These are phyloP conservation scores for Eurypyga helias DNA, from an alignment of 2,113 vertebrate genomes.

Conservation along the genomic window DNA sequence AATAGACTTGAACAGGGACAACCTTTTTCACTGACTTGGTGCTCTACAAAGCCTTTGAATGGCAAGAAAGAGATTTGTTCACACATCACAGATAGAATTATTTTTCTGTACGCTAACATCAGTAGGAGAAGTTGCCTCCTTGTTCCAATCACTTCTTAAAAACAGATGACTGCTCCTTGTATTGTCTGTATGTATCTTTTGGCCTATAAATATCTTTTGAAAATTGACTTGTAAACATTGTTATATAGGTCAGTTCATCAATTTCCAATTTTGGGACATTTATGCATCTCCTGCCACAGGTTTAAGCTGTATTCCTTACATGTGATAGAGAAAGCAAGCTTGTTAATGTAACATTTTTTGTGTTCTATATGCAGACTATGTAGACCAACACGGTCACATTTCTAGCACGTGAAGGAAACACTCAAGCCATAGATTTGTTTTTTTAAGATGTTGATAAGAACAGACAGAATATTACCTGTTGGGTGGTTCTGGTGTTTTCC, in stretches of 20 bases:
- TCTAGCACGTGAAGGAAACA: neutral
- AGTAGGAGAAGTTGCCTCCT: neutral
- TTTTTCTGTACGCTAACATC: neutral
- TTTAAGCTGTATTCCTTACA: neutral
- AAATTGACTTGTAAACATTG: neutral
- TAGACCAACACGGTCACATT: neutral
- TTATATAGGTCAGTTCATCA: neutral
- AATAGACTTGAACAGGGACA: neutral
- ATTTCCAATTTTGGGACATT: neutral
- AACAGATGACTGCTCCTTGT: neutral
- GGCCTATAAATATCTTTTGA: neutral
- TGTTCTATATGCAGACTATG: neutral
- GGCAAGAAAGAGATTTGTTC: neutral
- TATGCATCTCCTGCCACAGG: neutral
- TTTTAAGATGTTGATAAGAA: neutral
- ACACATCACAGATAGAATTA: fast-evolving
- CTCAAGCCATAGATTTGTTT: neutral
- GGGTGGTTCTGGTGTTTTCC: neutral
- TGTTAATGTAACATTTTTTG: neutral
- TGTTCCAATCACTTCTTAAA: neutral
- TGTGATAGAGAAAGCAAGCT: neutral
- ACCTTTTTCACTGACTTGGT: neutral
- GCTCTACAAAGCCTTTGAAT: neutral
- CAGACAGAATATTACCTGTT: neutral
- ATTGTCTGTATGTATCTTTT: neutral